Base-by-base conservation (phyloP, 2,888 invertebrate species). In the Eupelmus urozonus region DNA sequence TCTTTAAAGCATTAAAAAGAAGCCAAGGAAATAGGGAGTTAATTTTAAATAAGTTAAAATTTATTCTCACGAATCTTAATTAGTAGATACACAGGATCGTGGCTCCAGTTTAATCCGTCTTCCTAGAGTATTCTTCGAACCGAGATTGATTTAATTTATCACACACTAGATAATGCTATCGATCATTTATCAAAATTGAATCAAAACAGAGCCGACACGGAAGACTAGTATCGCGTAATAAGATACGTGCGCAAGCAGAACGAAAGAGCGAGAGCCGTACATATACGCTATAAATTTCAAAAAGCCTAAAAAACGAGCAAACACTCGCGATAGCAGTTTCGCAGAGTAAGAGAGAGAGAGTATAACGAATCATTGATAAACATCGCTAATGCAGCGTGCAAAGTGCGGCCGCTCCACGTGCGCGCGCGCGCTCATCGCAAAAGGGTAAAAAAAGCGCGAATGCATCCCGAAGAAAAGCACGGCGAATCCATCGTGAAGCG, bases 291-390 rank as follows among this genome's bases (percentile, higher is more conserved):
- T 11, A 13, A 13, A 29, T 29, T 34, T 27, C 27, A 34, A 62
- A 71, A 45, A 27, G 70, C 70, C 29, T 45, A 49, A 59, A 70
- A 59, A 45, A 70, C 20, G 18, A 34, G 34, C 9, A 53, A 25
- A 40, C 20, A 9, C 11, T 45, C 25, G 49, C 65, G 13, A n/a
- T 49, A 18, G 4, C 1, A 13, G 66, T 29, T 53, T 11, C n/a
- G 16, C 55, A 18, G 63, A 53, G 9, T 25, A 51, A 60, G 23
- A 34, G 23, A n/a, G n/a, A n/a, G n/a, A n/a, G 63, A 45, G 16
- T 23, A 55, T 60, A 5, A 27, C 71, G 34, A 74, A 74, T 74
- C 74, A 66, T 51, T 29, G 76, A 71, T 76, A 76, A 76, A 45
- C n/a, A 76, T 76, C 76, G 62, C 51, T 27, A 59, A 60, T 75